Conservation (phyloP, 1,140 invertebrate genomes). For the Eupristina koningsbergeri region DNA sequence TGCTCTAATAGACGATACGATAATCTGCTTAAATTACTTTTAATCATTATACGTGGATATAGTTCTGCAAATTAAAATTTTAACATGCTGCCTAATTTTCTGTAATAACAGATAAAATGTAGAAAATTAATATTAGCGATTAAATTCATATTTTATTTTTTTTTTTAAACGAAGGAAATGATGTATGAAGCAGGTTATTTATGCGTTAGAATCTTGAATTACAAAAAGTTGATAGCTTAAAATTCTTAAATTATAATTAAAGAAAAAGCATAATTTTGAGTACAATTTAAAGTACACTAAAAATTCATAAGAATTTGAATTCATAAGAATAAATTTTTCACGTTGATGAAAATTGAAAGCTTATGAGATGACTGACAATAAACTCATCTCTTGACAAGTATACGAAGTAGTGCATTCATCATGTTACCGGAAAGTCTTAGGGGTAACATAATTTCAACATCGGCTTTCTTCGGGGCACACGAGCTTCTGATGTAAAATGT, state of each 20-base stretch:
- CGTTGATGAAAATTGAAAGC: background rate
- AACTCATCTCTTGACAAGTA: background rate
- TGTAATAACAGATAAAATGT: background rate
- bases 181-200: too few relatives aligned
- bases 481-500: background rate
- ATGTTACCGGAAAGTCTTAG: background rate
- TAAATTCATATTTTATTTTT: background rate
- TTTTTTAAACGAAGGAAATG: too few relatives aligned
- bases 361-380: background rate
- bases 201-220: too few relatives aligned
- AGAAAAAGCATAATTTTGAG: too few relatives aligned
- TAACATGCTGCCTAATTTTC: background rate
- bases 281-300: too few relatives aligned
- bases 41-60: background rate
- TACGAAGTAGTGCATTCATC: background rate
- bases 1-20: background rate
- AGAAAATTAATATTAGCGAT: background rate
- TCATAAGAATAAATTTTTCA: background rate
- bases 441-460: background rate
- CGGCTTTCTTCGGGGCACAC: background rate
- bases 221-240: too few relatives aligned
- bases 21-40: background rate
- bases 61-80: background rate
- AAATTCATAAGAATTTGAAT: background rate
- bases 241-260: too few relatives aligned